These are phyloP conservation scores for Hylyphantes graminicola DNA, from an alignment of 1,140 invertebrate species.

Conservation along the genomic window DNA sequence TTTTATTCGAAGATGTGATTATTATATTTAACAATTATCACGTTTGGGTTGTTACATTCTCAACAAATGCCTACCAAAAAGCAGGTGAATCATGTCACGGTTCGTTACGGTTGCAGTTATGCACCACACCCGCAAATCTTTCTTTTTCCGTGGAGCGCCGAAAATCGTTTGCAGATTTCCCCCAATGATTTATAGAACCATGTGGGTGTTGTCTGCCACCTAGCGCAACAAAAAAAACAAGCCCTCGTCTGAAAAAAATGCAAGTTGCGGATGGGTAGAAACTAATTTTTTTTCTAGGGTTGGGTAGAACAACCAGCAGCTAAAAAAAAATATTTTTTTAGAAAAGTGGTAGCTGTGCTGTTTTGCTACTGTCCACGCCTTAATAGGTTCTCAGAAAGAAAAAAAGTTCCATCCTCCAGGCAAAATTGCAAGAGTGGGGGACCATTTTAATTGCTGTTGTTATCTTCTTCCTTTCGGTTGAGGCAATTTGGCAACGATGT, in stretches of 20 bases:
- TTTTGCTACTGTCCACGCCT: conserved; percentile 49
- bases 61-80: neutral
- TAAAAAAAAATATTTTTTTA: conserved; percentile 3
- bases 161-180: conserved; percentile 26
- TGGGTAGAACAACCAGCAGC: neutral
- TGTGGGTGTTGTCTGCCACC: conserved; percentile 48
- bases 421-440: neutral
- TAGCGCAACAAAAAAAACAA: neutral
- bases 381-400: neutral
- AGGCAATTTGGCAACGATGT: neutral
- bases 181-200: conserved; percentile 41
- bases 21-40: neutral
- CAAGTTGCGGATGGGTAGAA: neutral
- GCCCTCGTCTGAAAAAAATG: conserved; percentile 21
- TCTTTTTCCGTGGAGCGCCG: conserved; percentile 8
- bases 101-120: neutral
- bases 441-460: conserved; percentile 49
- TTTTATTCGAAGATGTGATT: no score
- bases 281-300: neutral
- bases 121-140: conserved; percentile 29
- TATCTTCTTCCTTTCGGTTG: conserved; percentile 5
- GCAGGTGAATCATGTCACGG: neutral
- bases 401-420: neutral
- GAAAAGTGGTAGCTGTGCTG: conserved; percentile 23
- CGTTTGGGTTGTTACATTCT: neutral